Base-by-base conservation (phyloP, 2,113 vertebrate species). In the Pardalotus punctatus region DNA sequence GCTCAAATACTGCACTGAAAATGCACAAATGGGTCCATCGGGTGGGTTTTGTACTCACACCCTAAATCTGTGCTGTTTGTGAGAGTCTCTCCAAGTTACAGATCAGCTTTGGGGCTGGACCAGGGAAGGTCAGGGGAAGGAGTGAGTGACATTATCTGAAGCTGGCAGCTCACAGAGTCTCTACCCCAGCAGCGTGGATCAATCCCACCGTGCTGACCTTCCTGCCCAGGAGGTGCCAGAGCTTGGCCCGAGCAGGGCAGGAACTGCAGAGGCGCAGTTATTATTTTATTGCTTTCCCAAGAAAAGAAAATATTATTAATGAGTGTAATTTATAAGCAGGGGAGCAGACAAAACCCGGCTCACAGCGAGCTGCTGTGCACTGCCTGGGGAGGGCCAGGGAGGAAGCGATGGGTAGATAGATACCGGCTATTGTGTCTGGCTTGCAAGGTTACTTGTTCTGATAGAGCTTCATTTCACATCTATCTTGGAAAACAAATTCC, bases 371-470 rank as follows among this genome's bases (percentile, higher is more conserved):
- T 90, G 81, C 92, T 60, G 45, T 70, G 84, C 78, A 3, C 20
- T 66, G 90, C 91, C 56, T 76, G 11, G 15, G 92, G 80, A 93
- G 92, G 90, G 90, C 42, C 67, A 12, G 66, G 71, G 77, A 88
- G 94, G 94, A 94, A 95, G 72, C 12, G 96, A 85, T 82, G 95
- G 96, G 95, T 27, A 97, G 93, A 97, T 25, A 97, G 93, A 97
- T 96, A 96, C 76, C 25, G 4, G 82, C 89, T 92, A 97, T 98
- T 98, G 96, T 97, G 93, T 97, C 90, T 97, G 94, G 42, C 93
- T 97, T 94, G 96, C 97, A 97, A 97, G 97, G 97, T 97, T 97
- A 97, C 96, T 95, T 94, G 95, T 96, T 92, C 96, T 92, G 92
- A 94, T 89, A 86, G 87, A 90, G 88, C 83, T 93, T 94, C 56